phyloP scores from a whole-genome alignment of 2,888 invertebrate species.

The Cybosia mesomella region DNA sequence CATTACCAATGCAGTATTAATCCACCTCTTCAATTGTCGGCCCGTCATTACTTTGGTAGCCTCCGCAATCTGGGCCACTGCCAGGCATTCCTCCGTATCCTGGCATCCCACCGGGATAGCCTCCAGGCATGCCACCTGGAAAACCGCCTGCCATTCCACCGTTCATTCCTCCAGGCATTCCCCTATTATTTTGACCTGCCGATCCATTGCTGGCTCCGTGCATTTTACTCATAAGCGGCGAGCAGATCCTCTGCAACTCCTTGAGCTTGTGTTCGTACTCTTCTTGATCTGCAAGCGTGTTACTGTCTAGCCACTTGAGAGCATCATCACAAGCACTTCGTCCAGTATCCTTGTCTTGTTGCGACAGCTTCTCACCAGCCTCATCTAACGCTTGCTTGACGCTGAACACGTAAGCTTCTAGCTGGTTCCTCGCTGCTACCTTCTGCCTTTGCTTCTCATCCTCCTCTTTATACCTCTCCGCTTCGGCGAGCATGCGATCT shows the following conservation, averaged over 20 bases:
- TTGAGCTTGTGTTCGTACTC: slow-evolving; percentile 88
- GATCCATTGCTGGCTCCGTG: slow-evolving; percentile 80
- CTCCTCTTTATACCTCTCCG: slow-evolving; percentile 19
- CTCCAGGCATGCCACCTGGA: slow-evolving; percentile 11
- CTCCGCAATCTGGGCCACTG: slow-evolving; percentile 5
- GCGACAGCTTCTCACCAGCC: slow-evolving; percentile 86
- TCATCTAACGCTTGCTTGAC: slow-evolving; percentile 89
- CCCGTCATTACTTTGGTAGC: slow-evolving; percentile 49
- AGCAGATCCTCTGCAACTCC: slow-evolving; percentile 87
- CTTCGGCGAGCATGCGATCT: slow-evolving; percentile 18
- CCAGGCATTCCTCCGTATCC: background rate
- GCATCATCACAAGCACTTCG: slow-evolving; percentile 87
- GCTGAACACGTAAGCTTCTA: slow-evolving; percentile 16
- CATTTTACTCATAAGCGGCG: slow-evolving; percentile 87
- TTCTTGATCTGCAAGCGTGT: slow-evolving; percentile 88
- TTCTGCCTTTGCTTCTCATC: slow-evolving; percentile 16
- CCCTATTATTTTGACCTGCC: slow-evolving; percentile 24
- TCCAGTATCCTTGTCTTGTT: slow-evolving; percentile 87
- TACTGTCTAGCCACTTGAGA: slow-evolving; percentile 91
- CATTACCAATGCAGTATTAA: background rate
- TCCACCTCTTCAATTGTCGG: slow-evolving; percentile 54
- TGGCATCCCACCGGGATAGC: slow-evolving; percentile 5
- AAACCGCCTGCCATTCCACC: slow-evolving; percentile 8
- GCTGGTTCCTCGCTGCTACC: slow-evolving; percentile 16
- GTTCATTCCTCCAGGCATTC: slow-evolving; percentile 12